Conservation (phyloP, 2,113 vertebrate species). For the Trachemys scripta region DNA sequence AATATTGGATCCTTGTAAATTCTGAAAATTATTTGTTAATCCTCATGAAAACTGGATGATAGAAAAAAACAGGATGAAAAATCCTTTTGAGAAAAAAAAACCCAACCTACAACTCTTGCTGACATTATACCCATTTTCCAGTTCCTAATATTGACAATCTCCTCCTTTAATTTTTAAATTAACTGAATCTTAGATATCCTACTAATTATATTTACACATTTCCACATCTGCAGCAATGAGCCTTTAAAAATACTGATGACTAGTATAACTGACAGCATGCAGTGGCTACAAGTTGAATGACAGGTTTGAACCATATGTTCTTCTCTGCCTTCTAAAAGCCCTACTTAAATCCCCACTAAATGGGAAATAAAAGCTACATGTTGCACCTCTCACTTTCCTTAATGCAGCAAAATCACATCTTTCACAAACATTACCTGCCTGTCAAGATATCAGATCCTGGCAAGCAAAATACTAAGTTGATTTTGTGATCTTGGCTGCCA, state of each 20-base stretch:
- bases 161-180: neutral
- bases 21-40: conserved; percentile 16
- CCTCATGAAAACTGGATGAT: neutral
- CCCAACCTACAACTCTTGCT: neutral
- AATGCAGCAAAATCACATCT: conserved; percentile 30
- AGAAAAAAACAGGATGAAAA: neutral
- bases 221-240: neutral
- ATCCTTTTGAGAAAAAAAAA: neutral
- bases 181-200: neutral
- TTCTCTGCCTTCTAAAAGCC: neutral
- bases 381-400: neutral
- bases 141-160: neutral
- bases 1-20: neutral
- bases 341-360: conserved; percentile 7
- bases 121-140: neutral
- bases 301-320: neutral
- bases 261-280: neutral
- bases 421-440: conserved; percentile 37
- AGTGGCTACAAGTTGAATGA: neutral
- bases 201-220: neutral
- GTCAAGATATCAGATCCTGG: conserved; percentile 19
- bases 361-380: conserved; percentile 24
- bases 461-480: neutral
- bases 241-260: neutral
- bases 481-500: conserved; percentile 30